A percentile compares a stretch with the other conserved stretches of the same genome.
phyloP scores from a whole-genome alignment of 1,140 invertebrate species.

The Drosophila parvula region DNA sequence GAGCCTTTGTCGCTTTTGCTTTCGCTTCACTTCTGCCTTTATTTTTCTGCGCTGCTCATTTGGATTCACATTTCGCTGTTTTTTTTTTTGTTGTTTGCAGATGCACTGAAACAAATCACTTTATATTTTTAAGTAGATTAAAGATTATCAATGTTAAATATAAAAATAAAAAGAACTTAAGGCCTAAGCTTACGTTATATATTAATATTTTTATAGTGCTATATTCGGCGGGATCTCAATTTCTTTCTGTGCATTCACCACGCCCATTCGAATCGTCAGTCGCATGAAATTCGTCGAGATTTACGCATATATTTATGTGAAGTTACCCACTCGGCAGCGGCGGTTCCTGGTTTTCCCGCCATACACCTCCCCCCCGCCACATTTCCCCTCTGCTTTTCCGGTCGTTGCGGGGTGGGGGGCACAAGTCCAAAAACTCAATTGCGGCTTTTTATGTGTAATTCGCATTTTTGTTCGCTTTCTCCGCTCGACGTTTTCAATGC shows the following conservation, averaged over 20 bases:
- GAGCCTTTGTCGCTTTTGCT: conserved; percentile 36
- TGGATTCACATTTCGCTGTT: conserved; percentile 61
- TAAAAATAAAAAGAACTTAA: neutral
- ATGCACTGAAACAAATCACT: neutral
- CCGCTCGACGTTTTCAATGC: conserved; percentile 35
- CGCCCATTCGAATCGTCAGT: conserved; percentile 46
- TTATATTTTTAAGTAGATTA: neutral
- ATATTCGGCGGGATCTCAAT: accelerated
- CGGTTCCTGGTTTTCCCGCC: conserved; percentile 1
- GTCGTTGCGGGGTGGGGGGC: neutral
- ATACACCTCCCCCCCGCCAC: too few relatives aligned
- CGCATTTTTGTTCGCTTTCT: conserved; percentile 55
- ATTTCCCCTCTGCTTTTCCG: conserved; percentile 1
- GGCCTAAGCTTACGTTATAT: too few relatives aligned
- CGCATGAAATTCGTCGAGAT: conserved; percentile 74
- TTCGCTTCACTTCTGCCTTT: conserved; percentile 46
- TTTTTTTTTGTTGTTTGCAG: conserved; percentile 39
- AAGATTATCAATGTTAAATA: neutral
- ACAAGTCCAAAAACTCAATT: conserved; percentile 75
- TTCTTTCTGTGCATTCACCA: conserved; percentile 5
- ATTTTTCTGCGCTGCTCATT: conserved; percentile 38
- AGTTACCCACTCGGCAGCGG: conserved; percentile 26
- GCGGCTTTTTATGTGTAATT: conserved; percentile 82
- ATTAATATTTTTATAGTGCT: neutral
- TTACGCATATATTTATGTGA: conserved; percentile 70